phyloP scores from a whole-genome alignment of 92 coral and sea anemone genomes.

The Porites cylindrica region DNA sequence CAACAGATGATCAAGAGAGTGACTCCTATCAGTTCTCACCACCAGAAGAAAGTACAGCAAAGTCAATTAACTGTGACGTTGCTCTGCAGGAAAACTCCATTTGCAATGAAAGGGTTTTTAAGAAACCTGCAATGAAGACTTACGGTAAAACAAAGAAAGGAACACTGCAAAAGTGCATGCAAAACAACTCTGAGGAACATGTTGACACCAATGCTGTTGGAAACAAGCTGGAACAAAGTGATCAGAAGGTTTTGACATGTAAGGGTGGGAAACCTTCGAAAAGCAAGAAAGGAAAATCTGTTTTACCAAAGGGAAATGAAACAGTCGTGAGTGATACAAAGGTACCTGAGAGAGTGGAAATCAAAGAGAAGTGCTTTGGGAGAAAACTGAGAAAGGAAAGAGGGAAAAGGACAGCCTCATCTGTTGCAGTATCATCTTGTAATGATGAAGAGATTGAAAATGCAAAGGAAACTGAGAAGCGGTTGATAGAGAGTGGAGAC shows the following conservation, averaged over 20 bases:
- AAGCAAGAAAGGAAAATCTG: background rate
- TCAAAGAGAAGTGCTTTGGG: conserved; percentile 39
- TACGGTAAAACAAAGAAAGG: background rate
- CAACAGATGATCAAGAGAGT: conserved; percentile 17
- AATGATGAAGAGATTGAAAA: conserved; percentile 1
- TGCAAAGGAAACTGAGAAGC: background rate
- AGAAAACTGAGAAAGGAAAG: background rate
- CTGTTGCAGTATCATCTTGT: background rate
- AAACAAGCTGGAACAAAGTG: background rate
- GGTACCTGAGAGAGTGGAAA: background rate
- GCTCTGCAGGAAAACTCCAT: conserved; percentile 20
- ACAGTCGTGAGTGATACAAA: background rate
- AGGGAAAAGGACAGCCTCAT: background rate
- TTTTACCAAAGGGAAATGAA: background rate
- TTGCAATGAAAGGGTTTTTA: background rate
- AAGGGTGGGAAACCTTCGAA: background rate
- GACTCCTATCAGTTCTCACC: conserved; percentile 58
- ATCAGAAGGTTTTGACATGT: background rate
- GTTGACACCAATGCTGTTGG: background rate
- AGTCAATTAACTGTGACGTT: conserved; percentile 11
- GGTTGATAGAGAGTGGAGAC: background rate
- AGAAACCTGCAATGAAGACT: background rate
- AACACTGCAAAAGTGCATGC: background rate
- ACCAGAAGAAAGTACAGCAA: background rate
- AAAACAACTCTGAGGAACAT: too few relatives aligned